A percentile compares a stretch with the other conserved stretches of the same genome.
Evolutionary conservation across 2,888 invertebrate genomes (phyloP).

Genomic region (Biston betularia): DNA sequence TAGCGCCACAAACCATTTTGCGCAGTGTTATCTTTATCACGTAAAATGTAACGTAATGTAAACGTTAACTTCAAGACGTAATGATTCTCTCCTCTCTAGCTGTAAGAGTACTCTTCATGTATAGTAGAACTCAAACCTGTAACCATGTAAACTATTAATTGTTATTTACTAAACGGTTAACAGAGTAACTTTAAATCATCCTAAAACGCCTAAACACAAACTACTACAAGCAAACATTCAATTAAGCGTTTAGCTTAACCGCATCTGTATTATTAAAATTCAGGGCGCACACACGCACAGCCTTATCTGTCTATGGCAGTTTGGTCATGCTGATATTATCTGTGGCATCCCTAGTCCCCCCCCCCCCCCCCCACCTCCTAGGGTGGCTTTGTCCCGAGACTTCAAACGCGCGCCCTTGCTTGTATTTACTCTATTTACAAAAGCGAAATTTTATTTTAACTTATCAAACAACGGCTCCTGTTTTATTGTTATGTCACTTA

Average conservation of each 20-base stretch:
- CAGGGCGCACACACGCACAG: slow-evolving; percentile 66
- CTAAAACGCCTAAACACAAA: slow-evolving; percentile 32
- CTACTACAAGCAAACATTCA: slow-evolving; percentile 56
- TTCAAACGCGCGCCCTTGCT: slow-evolving; percentile 73
- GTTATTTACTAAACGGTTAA: slow-evolving; percentile 18
- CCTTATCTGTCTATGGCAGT: slow-evolving; percentile 80
- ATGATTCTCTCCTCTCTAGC: not conserved
- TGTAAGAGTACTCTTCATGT: not conserved
- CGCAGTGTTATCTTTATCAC: no score
- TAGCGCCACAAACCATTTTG: no score
- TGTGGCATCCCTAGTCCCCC: slow-evolving; percentile 55
- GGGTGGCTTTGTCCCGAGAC: slow-evolving; percentile 66
- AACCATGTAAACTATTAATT: not conserved
- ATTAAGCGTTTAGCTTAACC: slow-evolving; percentile 60
- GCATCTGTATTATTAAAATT: slow-evolving; percentile 73
- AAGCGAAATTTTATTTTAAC: slow-evolving; percentile 68
- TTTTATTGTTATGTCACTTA: slow-evolving; percentile 52
- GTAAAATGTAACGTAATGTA: no score
- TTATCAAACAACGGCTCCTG: slow-evolving; percentile 52
- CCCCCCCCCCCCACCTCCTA: slow-evolving; percentile 51
- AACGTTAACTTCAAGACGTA: not conserved
- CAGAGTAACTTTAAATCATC: slow-evolving; percentile 43
- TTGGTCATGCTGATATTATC: slow-evolving; percentile 77
- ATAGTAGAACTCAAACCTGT: not conserved
- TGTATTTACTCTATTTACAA: slow-evolving; percentile 58